phyloP scores from a whole-genome alignment of 92 coral and sea anemone species.

The Micromussa lordhowensis region DNA sequence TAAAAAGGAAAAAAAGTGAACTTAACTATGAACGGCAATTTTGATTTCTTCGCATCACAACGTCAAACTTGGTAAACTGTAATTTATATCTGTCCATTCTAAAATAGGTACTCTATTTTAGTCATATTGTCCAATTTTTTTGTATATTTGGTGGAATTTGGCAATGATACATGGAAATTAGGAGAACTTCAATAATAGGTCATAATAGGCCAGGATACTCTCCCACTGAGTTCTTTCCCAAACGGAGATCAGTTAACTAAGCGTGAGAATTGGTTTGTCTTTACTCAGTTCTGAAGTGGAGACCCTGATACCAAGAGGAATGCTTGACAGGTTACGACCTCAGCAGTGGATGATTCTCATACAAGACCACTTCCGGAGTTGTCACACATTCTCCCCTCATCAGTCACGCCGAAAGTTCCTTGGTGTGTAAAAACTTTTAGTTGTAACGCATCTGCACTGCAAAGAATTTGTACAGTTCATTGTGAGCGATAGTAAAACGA shows the following conservation, averaged over 20 bases:
- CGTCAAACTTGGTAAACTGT: too few relatives aligned
- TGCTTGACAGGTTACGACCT: conserved; percentile 78
- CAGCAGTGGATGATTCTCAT: conserved; percentile 94
- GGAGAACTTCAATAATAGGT: too few relatives aligned
- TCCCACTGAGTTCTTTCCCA: not conserved
- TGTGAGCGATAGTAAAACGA: not conserved
- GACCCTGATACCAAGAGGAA: conserved; percentile 76
- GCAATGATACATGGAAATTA: too few relatives aligned
- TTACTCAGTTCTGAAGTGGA: conserved; percentile 78
- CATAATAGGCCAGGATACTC: too few relatives aligned
- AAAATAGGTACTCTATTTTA: too few relatives aligned
- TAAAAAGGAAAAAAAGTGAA: too few relatives aligned
- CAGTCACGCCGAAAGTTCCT: conserved; percentile 87
- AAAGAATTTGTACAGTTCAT: not conserved
- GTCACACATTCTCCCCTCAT: conserved; percentile 74
- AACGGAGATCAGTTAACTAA: not conserved
- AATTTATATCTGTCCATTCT: too few relatives aligned
- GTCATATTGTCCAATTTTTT: too few relatives aligned
- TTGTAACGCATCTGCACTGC: not conserved
- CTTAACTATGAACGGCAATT: too few relatives aligned
- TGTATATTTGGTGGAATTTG: too few relatives aligned
- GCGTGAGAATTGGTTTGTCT: not conserved
- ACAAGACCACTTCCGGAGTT: conserved; percentile 93
- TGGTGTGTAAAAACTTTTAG: conserved; percentile 61
- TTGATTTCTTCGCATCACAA: too few relatives aligned